Conservation (phyloP, 2,797 vertebrate genomes). For the Liparis tanakae region DNA sequence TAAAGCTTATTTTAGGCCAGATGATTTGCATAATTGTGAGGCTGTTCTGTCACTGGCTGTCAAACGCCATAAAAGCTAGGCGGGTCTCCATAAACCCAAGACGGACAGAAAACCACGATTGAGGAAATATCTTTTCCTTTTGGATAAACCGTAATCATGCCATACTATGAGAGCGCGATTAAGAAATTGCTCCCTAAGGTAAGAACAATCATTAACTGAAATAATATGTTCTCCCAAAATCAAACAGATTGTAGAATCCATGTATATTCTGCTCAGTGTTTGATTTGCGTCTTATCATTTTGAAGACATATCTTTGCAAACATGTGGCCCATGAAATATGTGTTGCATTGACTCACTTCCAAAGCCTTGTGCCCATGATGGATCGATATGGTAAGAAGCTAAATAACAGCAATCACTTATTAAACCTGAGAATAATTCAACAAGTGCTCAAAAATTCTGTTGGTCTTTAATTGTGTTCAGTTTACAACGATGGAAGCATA, state of each 20-base stretch:
- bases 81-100: slow-evolving; percentile 38
- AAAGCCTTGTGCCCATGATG: slow-evolving; percentile 88
- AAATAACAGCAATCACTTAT: not conserved
- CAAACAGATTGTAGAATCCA: not conserved
- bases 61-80: slow-evolving; percentile 43
- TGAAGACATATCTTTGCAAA: slow-evolving; percentile 85
- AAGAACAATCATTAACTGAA: slow-evolving; percentile 29
- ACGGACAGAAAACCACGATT: not conserved
- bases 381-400: slow-evolving; percentile 86
- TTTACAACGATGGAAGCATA: slow-evolving; percentile 91
- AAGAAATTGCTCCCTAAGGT: slow-evolving; percentile 79
- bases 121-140: not conserved
- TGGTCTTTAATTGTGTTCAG: slow-evolving; percentile 68
- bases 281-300: not conserved
- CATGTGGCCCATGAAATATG: slow-evolving; percentile 87
- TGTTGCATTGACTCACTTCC: slow-evolving; percentile 84
- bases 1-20: slow-evolving; percentile 31
- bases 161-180: slow-evolving; percentile 25
- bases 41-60: slow-evolving; percentile 36
- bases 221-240: not conserved
- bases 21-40: slow-evolving; percentile 33
- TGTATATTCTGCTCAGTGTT: not conserved
- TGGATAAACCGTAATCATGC: slow-evolving; percentile 42
- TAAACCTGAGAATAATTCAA: not conserved
- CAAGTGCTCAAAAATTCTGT: not conserved